A percentile compares a stretch with the other conserved stretches of the same genome.
phyloP scores from a whole-genome alignment of 1,140 invertebrate genomes.

The Drosophila orena region DNA sequence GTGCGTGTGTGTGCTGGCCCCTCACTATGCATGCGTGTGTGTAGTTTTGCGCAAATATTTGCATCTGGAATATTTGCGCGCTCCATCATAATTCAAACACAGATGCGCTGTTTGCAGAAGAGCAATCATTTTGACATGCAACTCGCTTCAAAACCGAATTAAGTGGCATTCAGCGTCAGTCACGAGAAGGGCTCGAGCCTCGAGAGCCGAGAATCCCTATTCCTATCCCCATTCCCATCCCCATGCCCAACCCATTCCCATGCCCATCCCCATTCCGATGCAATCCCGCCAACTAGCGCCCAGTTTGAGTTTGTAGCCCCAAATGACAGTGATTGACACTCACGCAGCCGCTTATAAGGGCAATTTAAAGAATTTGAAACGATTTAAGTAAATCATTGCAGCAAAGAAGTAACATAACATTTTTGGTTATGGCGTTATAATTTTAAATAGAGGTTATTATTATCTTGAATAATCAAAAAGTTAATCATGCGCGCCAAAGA shows the following conservation, averaged over 20 bases:
- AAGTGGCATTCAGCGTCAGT: slow-evolving; percentile 80
- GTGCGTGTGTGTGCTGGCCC: slow-evolving; percentile 24
- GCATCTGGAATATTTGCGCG: slow-evolving; percentile 88
- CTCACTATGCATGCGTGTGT: slow-evolving; percentile 38
- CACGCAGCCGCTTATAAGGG: slow-evolving; percentile 50
- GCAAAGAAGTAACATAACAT: neutral
- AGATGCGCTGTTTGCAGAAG: slow-evolving; percentile 88
- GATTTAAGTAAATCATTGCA: neutral
- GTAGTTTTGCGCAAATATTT: slow-evolving; percentile 86
- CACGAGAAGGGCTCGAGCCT: slow-evolving; percentile 48
- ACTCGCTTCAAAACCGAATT: slow-evolving; percentile 83
- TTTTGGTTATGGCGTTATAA: neutral
- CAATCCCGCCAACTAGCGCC: slow-evolving; percentile 15
- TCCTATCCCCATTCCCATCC: no score
- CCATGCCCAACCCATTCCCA: no score
- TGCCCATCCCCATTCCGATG: no score
- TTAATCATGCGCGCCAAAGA: no score
- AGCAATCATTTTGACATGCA: slow-evolving; percentile 88
- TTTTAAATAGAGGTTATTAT: no score
- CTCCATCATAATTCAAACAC: slow-evolving; percentile 88
- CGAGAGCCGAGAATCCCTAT: slow-evolving; percentile 21
- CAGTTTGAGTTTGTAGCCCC: slow-evolving; percentile 21
- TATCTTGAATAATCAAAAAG: no score
- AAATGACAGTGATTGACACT: slow-evolving; percentile 68
- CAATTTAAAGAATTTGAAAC: slow-evolving; percentile 14